Base-by-base conservation (phyloP, 2,797 vertebrate genomes). In the Coregonus ussuriensis region DNA sequence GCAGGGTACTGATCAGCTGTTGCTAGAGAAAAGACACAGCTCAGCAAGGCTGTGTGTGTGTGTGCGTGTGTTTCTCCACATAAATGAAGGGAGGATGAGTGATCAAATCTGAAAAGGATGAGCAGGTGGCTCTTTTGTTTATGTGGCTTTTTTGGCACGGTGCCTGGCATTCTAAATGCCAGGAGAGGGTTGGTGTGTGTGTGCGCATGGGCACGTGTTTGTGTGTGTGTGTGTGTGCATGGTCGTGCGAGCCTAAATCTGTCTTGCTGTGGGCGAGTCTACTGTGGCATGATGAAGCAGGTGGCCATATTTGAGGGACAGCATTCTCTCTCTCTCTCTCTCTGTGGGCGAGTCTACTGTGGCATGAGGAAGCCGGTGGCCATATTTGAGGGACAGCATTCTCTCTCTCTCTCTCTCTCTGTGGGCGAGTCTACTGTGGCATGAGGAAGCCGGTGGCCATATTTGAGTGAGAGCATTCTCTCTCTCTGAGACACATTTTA, bases 91-190 rank as follows among this genome's bases (percentile, higher is more conserved):
- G 41, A 11, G 41, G 11, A 47, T 47, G 41, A 87, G 84, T 84
- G 88, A 91, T 87, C 87, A 83, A 82, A 87, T 89, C 88, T 84
- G 83, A 31, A 87, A 83, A 82, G 79, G 77, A 82, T 81, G 87
- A 91, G 78, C 87, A 91, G 88, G 89, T 91, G 89, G 83, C 79
- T 86, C 74, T 85, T 88, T 88, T 88, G 85, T 91, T 87, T 85
- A 63, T 51, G 62, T 82, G 86, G 78, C 74, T 70, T 86, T 74
- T 83, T 87, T 90, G 89, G 87, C 88, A 79, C 79, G 1, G 0
- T 80, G 85, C 89, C 89, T 72, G 63, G 68, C 69, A 75, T 79
- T 74, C 67, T 76, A 82, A 87, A 87, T 88, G 25, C 25, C 25
- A 25, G 25, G 25, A 25, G 25, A 25, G 25, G 84, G 76, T 86